A percentile compares a stretch with the other conserved stretches of the same genome.
phyloP scores from a whole-genome alignment of 2,797 vertebrate genomes.

The Florisuga fusca region DNA sequence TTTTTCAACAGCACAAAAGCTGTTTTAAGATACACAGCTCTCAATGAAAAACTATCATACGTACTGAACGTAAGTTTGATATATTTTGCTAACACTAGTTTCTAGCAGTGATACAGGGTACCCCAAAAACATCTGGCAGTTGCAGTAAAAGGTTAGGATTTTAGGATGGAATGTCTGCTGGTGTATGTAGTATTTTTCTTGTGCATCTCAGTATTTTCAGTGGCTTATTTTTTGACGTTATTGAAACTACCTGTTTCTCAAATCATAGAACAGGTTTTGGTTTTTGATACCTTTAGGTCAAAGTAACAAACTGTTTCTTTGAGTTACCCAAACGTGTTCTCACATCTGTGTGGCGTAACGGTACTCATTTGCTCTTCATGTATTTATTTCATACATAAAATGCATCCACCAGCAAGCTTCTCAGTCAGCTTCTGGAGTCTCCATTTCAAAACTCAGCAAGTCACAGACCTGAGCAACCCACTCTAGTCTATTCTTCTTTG shows the following conservation, averaged over 20 bases:
- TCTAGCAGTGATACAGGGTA: background rate
- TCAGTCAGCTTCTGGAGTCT: background rate
- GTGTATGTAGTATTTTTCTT: background rate
- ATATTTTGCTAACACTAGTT: accelerated
- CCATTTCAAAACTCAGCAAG: background rate
- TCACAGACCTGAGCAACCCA: background rate
- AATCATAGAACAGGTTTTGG: background rate
- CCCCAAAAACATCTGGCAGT: background rate
- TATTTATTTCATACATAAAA: background rate
- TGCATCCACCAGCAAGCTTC: background rate
- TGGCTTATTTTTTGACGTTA: background rate
- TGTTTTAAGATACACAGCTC: background rate
- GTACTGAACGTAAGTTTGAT: background rate
- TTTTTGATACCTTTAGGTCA: background rate
- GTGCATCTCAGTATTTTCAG: background rate
- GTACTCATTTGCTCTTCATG: background rate
- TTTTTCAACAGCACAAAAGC: background rate
- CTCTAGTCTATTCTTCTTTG: background rate
- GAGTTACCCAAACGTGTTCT: background rate
- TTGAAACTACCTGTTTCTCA: background rate
- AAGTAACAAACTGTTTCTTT: background rate
- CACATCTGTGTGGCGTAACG: background rate
- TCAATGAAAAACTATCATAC: background rate
- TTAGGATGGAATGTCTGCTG: background rate
- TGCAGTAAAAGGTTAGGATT: background rate